Conservation (phyloP, 2,888 invertebrate genomes). For the Drymonia ruficornis region DNA sequence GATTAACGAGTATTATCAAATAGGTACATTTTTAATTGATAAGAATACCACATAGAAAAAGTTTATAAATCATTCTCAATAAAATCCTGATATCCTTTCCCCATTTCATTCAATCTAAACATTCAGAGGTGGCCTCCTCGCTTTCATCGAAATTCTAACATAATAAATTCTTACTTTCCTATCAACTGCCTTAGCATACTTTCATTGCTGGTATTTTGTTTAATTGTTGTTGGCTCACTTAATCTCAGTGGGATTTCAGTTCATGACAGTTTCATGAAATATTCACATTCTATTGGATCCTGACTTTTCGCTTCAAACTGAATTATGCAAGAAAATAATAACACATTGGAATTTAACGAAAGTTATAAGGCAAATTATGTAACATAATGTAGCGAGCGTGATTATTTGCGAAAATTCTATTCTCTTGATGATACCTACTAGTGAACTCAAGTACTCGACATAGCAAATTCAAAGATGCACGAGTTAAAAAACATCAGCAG, state of each 20-base stretch:
- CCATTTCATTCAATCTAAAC: too few relatives aligned
- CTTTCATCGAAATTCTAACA: too few relatives aligned
- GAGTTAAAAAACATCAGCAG: not conserved
- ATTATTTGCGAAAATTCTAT: too few relatives aligned
- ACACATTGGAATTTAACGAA: conserved; percentile 41
- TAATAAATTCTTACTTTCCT: too few relatives aligned
- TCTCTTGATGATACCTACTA: too few relatives aligned
- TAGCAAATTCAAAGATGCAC: too few relatives aligned
- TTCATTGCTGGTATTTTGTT: conserved; percentile 40
- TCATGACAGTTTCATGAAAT: conserved; percentile 42
- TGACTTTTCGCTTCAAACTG: conserved; percentile 36
- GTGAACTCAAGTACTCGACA: too few relatives aligned
- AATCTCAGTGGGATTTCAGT: conserved; percentile 42
- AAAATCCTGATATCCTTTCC: too few relatives aligned
- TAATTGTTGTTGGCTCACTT: conserved; percentile 42
- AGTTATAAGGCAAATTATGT: conserved; percentile 29
- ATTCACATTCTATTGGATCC: conserved; percentile 41
- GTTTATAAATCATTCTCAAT: too few relatives aligned
- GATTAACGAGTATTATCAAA: not conserved
- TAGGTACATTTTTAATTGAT: not conserved
- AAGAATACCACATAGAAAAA: too few relatives aligned
- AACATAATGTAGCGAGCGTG: conserved; percentile 1
- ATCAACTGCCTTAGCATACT: conserved; percentile 21
- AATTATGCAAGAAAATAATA: conserved; percentile 39
- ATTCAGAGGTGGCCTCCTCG: too few relatives aligned